These are phyloP conservation scores for Phrynosoma blainvillii DNA, from an alignment of 2,113 vertebrate species.

Conservation along the genomic window DNA sequence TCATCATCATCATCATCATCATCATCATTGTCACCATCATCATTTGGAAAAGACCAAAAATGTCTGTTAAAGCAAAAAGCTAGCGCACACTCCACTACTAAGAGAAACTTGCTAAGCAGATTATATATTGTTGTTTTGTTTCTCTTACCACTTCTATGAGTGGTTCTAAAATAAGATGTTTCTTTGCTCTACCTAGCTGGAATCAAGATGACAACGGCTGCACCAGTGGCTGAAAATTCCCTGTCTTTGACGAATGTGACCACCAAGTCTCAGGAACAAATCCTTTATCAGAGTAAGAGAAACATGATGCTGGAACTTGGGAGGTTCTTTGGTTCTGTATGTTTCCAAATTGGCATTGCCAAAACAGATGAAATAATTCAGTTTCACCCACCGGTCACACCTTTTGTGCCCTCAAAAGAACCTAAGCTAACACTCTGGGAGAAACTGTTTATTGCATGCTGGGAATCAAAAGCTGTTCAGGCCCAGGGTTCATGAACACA, in stretches of 20 bases:
- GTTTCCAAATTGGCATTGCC: background rate
- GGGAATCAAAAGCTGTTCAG: slow-evolving; percentile 5
- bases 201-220: slow-evolving; percentile 74
- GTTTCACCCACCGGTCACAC: background rate
- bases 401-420: too few relatives aligned
- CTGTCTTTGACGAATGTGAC: slow-evolving; percentile 65
- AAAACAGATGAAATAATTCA: background rate
- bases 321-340: too few relatives aligned
- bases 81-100: background rate
- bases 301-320: background rate
- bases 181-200: background rate
- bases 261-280: slow-evolving; percentile 68
- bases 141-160: background rate
- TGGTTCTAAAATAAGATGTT: slow-evolving; percentile 14
- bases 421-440: too few relatives aligned
- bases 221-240: slow-evolving; percentile 41
- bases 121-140: background rate
- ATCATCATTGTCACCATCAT: too few relatives aligned
- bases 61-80: background rate
- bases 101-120: background rate
- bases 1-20: background rate
- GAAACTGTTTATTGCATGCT: background rate
- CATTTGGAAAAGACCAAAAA: background rate
- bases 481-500: background rate
- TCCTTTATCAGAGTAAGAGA: slow-evolving; percentile 80